These are phyloP conservation scores for Propithecus coquereli DNA, from an alignment of 2,113 vertebrate species.

Conservation along the genomic window DNA sequence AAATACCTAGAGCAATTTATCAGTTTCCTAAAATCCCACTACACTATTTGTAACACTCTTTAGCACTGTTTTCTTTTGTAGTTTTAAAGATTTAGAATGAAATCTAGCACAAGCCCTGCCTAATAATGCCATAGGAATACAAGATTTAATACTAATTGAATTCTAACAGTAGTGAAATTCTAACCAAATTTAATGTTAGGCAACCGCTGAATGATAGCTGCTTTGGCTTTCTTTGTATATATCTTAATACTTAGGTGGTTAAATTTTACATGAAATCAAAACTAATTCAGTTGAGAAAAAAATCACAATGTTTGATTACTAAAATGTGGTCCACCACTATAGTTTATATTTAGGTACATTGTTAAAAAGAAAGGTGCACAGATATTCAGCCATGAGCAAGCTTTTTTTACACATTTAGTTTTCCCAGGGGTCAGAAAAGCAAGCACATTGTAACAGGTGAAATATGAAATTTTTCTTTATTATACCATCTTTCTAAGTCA, in stretches of 20 bases:
- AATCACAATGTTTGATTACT: background rate
- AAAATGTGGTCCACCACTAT: conserved; percentile 19
- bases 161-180: background rate
- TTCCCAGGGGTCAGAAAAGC: conserved; percentile 71
- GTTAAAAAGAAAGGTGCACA: conserved; percentile 61
- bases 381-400: conserved; percentile 68
- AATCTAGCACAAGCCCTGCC: background rate
- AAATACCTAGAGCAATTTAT: background rate
- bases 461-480: conserved; percentile 68
- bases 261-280: conserved; percentile 22
- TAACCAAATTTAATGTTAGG: background rate
- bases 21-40: background rate
- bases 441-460: conserved; percentile 76
- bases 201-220: background rate
- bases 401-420: conserved; percentile 63
- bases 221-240: background rate
- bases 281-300: background rate
- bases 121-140: background rate
- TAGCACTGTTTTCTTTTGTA: background rate
- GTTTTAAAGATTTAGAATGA: background rate
- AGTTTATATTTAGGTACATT: conserved; percentile 52
- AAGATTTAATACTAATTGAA: background rate
- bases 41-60: background rate
- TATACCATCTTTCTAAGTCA: conserved; percentile 67
- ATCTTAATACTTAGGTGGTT: background rate